Conservation (phyloP, 2,888 invertebrate species). For the Plagodis dolabraria region DNA sequence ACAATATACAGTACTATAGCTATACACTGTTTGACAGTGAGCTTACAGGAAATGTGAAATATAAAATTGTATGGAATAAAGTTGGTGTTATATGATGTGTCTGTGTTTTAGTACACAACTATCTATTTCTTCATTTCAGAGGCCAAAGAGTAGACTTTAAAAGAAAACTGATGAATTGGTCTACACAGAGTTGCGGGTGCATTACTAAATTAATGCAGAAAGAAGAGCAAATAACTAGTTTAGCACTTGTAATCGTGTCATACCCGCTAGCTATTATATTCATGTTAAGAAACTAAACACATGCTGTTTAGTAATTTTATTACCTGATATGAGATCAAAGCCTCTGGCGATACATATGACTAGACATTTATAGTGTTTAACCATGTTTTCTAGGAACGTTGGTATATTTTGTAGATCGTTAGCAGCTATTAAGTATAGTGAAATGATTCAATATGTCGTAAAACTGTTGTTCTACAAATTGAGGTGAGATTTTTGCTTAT, state of each 20-base stretch:
- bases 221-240: not conserved
- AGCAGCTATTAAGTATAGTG: not conserved
- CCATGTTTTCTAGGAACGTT: not conserved
- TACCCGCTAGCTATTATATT: conserved; percentile 4
- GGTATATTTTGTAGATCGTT: not conserved
- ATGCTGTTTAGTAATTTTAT: conserved; percentile 16
- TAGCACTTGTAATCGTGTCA: conserved; percentile 1
- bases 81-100: too few relatives aligned
- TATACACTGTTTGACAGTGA: too few relatives aligned
- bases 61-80: too few relatives aligned
- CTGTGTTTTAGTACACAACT: too few relatives aligned
- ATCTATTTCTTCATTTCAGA: too few relatives aligned
- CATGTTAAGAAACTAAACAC: conserved; percentile 12
- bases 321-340: conserved; percentile 2
- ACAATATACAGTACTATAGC: too few relatives aligned
- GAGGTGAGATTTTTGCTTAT: too few relatives aligned
- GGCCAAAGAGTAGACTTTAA: too few relatives aligned
- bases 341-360: conserved; percentile 3
- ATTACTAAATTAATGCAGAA: not conserved
- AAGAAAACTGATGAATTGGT: too few relatives aligned
- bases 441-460: too few relatives aligned
- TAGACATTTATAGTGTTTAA: not conserved
- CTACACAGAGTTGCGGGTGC: not conserved
- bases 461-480: too few relatives aligned
- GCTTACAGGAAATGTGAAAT: too few relatives aligned